A percentile compares a stretch with the other conserved stretches of the same genome.
These are phyloP conservation scores for Columba guinea DNA, from an alignment of 2,797 vertebrate species.

Conservation along the genomic window DNA sequence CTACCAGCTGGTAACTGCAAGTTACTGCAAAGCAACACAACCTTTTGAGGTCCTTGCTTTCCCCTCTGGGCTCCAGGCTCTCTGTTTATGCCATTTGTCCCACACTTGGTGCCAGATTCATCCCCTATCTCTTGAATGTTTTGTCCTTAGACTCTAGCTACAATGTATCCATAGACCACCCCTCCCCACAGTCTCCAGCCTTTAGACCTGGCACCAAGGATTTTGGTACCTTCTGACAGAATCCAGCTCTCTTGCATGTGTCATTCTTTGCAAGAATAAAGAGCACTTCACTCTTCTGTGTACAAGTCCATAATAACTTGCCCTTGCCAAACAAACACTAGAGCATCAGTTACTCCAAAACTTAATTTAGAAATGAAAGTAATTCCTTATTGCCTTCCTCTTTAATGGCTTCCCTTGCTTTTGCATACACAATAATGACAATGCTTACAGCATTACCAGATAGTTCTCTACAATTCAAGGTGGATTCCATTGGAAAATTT, in stretches of 20 bases:
- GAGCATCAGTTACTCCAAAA: background rate
- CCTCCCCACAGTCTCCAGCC: background rate
- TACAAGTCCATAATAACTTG: rapidly evolving
- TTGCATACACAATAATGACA: background rate
- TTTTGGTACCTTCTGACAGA: background rate
- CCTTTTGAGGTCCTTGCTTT: background rate
- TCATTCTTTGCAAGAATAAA: background rate
- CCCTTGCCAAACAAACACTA: background rate
- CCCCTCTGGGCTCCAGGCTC: background rate
- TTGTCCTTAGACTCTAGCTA: background rate
- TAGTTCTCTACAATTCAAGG: background rate
- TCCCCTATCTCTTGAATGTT: background rate
- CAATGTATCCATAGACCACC: background rate
- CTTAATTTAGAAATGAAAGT: background rate
- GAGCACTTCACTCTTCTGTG: background rate
- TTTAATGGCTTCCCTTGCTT: background rate
- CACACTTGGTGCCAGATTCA: background rate
- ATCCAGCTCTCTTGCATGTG: background rate
- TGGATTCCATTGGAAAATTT: background rate
- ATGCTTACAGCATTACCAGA: background rate
- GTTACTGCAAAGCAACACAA: background rate
- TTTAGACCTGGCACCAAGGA: background rate
- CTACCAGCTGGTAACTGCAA: background rate
- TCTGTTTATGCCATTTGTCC: background rate
- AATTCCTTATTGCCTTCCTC: background rate